Conservation (phyloP, 2,888 invertebrate genomes). For the Hylaea fasciaria region DNA sequence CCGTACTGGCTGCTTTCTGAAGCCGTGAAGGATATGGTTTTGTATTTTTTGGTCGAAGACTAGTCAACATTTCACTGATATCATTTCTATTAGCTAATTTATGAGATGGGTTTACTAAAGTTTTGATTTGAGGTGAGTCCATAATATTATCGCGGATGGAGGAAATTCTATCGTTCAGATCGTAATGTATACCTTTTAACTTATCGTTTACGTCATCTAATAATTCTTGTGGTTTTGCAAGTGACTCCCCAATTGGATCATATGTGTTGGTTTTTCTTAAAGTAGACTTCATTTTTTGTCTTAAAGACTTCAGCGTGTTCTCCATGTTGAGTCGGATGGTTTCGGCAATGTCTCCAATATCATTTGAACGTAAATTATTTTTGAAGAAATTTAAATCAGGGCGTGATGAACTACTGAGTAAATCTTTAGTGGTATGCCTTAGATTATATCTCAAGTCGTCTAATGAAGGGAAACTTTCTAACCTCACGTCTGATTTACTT, state of each 20-base stretch:
- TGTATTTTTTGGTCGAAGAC: conserved; percentile 26
- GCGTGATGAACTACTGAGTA: conserved; percentile 47
- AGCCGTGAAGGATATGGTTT: conserved; percentile 28
- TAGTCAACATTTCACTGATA: conserved; percentile 12
- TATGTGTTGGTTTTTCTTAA: conserved; percentile 45
- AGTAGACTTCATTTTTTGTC: conserved; percentile 55
- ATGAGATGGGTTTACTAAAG: conserved; percentile 27
- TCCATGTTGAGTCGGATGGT: conserved; percentile 56
- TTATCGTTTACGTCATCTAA: conserved; percentile 68
- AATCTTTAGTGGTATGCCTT: conserved; percentile 35
- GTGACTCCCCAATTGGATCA: conserved; percentile 42
- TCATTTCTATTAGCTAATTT: conserved; percentile 25
- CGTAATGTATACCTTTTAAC: conserved; percentile 63
- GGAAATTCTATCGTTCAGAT: conserved; percentile 66
- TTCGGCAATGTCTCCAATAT: conserved; percentile 47
- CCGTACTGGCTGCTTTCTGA: conserved; percentile 32
- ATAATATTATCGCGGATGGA: conserved; percentile 59
- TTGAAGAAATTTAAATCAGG: conserved; percentile 40
- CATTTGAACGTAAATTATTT: conserved; percentile 31
- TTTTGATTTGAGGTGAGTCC: conserved; percentile 49
- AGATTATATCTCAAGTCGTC: conserved; percentile 41
- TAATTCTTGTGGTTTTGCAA: conserved; percentile 56
- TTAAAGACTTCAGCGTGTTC: conserved; percentile 57
- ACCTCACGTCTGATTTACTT: conserved; percentile 36
- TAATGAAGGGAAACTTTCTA: conserved; percentile 46